These are phyloP conservation scores for Tenthredo distinguenda DNA, from an alignment of 2,888 invertebrate genomes.

Conservation along the genomic window DNA sequence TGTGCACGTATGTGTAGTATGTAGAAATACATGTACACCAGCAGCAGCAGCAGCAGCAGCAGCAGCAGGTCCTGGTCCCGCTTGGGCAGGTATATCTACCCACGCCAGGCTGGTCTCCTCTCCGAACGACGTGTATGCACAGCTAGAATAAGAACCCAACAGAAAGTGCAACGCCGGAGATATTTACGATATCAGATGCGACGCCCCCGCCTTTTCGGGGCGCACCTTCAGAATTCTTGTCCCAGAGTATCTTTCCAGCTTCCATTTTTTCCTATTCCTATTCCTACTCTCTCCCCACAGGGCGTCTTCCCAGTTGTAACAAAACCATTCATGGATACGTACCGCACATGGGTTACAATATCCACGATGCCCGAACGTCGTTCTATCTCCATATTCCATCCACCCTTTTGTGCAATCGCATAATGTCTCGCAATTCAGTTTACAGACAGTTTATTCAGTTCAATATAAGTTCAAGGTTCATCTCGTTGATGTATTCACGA, in stretches of 20 bases:
- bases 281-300: background rate
- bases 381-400: background rate
- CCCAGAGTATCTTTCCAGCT: background rate
- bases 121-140: background rate
- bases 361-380: background rate
- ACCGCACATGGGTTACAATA: background rate
- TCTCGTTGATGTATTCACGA: background rate
- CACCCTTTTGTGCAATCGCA: background rate
- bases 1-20: background rate
- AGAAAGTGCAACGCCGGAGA: slow-evolving; percentile 40
- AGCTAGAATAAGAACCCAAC: background rate
- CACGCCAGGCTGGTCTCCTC: slow-evolving; percentile 5
- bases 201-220: slow-evolving; percentile 39
- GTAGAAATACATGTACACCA: background rate
- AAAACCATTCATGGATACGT: slow-evolving; percentile 5
- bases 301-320: background rate
- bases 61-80: slow-evolving; percentile 12
- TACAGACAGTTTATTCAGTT: too few species aligned
- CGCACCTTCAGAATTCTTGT: slow-evolving; percentile 35
- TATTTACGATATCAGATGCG: slow-evolving; percentile 51
- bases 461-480: too few species aligned
- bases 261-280: background rate
- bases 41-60: background rate
- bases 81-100: slow-evolving; percentile 33
- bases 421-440: too few species aligned